Evolutionary conservation across 1,140 invertebrate genomes (phyloP), one percentile per base, ranked within the genome.

Genomic region (Chironomus striatipennis): DNA sequence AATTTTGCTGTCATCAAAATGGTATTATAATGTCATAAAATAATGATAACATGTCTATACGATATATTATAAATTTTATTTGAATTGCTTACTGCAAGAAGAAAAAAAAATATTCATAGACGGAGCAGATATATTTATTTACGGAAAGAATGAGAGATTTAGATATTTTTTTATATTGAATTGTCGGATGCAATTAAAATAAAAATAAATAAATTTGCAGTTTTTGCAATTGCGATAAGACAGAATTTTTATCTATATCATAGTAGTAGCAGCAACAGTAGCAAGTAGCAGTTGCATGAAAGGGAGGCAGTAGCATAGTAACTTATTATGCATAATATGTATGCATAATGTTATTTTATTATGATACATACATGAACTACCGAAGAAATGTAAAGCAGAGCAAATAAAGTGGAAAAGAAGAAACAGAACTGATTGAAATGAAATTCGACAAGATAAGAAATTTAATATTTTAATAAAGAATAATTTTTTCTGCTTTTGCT

Each of bases 391-490:
- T 57, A 57, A 57, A 57, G 47, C 47, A n/a, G 47, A 57, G 47
- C 47, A 57, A 57, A 57, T 57, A n/a, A 34, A 34, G 24, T 34
- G 24, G 24, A 34, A 34, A 34, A 12, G 47, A 57, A n/a, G n/a
- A 15, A 7, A 8, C n/a, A 70, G 18, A 70, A 70, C 20, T 21
- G 65, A 70, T 70, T 21, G 65, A 18, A 70, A 70, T 18, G 20
- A 70, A 70, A 70, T 70, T 70, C 65, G 65, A 70, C 65, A 70
- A 70, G 65, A 70, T 70, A 70, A 70, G 65, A 70, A 70, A 70
- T 70, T 70, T 70, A 70, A 70, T 70, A 70, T 70, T 57, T 57
- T 57, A 57, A 57, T 57, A 57, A 57, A 57, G 47, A 57, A 57
- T 57, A 57, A 57, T 57, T 57, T 57, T 57, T 57, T n/a, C 47